Conservation (phyloP, 2,113 vertebrate genomes). For the Gambusia affinis region DNA sequence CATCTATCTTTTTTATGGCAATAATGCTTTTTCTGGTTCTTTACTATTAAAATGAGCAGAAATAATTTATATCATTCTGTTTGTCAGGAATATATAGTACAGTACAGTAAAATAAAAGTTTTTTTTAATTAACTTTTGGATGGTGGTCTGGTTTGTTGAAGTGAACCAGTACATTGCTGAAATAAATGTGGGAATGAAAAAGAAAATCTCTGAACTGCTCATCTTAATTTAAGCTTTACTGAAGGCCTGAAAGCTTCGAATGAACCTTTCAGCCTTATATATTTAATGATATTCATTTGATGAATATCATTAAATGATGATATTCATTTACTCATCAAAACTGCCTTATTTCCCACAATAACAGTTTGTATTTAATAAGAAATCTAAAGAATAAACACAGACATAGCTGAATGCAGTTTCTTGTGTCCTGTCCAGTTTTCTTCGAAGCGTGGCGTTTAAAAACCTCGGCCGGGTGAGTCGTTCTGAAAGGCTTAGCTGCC, state of each 20-base stretch:
- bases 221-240: neutral
- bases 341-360: neutral
- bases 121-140: neutral
- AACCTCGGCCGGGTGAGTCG: neutral
- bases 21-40: neutral
- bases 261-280: too few relatives aligned
- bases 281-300: too few relatives aligned
- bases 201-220: too few relatives aligned
- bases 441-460: neutral
- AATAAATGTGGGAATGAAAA: neutral
- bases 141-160: neutral
- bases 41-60: neutral
- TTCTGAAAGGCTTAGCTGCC: neutral
- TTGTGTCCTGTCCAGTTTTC: neutral
- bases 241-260: neutral
- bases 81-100: neutral
- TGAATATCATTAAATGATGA: too few relatives aligned
- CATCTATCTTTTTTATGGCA: neutral
- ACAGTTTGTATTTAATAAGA: neutral
- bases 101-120: neutral
- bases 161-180: neutral
- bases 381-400: neutral
- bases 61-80: neutral
- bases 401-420: neutral
- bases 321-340: too few relatives aligned